Evolutionary conservation across 2,888 invertebrate species (phyloP).

Genomic region (Tridacna crocea): DNA sequence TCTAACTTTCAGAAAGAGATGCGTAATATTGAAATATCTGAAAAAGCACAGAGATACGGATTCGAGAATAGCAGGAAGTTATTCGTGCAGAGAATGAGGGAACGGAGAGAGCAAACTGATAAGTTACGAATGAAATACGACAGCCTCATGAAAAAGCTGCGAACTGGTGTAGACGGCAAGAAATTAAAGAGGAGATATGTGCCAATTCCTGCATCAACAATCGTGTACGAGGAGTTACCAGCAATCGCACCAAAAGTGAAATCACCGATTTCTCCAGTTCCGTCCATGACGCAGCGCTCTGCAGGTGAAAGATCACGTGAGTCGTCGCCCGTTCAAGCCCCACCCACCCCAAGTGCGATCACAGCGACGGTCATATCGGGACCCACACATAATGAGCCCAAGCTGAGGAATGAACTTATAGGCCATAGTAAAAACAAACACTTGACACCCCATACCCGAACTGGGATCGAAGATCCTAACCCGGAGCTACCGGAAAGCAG

Average conservation of each 20-base stretch:
- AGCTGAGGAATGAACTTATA: background rate
- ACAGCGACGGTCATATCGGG: conserved; percentile 14
- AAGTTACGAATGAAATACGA: conserved; percentile 26
- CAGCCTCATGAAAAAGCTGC: conserved; percentile 19
- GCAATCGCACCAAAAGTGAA: conserved; percentile 23
- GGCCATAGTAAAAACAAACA: background rate
- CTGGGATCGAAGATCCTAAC: background rate
- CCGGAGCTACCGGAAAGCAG: background rate
- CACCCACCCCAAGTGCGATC: conserved; percentile 23
- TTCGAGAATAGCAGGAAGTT: conserved; percentile 64
- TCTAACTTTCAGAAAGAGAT: conserved; percentile 62
- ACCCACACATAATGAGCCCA: background rate
- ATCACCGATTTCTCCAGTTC: background rate
- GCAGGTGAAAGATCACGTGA: conserved; percentile 12
- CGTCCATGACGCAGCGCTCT: conserved; percentile 6
- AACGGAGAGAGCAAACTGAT: conserved; percentile 60
- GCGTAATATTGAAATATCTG: conserved; percentile 62
- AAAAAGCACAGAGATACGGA: conserved; percentile 63
- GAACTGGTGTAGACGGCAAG: conserved; percentile 16
- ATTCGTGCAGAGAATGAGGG: conserved; percentile 66
- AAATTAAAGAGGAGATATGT: conserved; percentile 35
- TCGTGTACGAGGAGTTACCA: conserved; percentile 40
- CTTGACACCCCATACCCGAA: background rate
- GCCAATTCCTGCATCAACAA: conserved; percentile 38
- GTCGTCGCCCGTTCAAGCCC: conserved; percentile 12